These are phyloP conservation scores for Phalacrocorax aristotelis DNA, from an alignment of 2,113 vertebrate genomes.

Conservation along the genomic window DNA sequence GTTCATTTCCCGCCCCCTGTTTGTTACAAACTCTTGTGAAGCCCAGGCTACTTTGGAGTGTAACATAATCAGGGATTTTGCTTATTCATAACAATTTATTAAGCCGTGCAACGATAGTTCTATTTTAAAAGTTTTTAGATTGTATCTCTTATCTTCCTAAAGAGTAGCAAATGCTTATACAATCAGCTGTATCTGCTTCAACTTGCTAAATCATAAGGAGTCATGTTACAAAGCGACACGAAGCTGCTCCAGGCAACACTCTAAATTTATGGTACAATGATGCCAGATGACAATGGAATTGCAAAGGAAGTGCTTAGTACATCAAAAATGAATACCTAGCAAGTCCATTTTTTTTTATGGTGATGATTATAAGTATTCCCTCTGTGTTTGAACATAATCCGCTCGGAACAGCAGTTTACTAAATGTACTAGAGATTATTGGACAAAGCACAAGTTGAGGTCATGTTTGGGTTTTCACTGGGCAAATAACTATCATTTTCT, in stretches of 20 bases:
- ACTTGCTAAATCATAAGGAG: neutral
- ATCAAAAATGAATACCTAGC: constrained; percentile 38
- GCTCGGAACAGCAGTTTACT: neutral
- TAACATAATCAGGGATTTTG: neutral
- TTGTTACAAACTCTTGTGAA: neutral
- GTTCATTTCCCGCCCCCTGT: neutral
- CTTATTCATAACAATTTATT: neutral
- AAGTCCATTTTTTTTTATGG: neutral
- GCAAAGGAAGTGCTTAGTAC: constrained; percentile 13
- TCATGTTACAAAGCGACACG: neutral
- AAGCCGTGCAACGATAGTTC: neutral
- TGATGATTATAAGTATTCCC: constrained; percentile 5
- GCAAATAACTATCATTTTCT: constrained; percentile 17
- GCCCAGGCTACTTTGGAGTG: neutral
- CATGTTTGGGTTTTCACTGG: neutral
- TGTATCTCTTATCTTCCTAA: neutral
- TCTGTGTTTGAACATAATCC: neutral
- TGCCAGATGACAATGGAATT: constrained; percentile 33
- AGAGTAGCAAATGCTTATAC: neutral
- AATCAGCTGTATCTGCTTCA: neutral
- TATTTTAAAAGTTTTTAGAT: neutral
- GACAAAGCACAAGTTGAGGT: neutral
- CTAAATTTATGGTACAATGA: neutral
- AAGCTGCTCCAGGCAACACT: neutral
- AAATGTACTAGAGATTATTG: neutral